Evolutionary conservation across 2,113 vertebrate genomes (phyloP), one percentile per base, ranked within the genome.

Genomic region (Nymphicus hollandicus): DNA sequence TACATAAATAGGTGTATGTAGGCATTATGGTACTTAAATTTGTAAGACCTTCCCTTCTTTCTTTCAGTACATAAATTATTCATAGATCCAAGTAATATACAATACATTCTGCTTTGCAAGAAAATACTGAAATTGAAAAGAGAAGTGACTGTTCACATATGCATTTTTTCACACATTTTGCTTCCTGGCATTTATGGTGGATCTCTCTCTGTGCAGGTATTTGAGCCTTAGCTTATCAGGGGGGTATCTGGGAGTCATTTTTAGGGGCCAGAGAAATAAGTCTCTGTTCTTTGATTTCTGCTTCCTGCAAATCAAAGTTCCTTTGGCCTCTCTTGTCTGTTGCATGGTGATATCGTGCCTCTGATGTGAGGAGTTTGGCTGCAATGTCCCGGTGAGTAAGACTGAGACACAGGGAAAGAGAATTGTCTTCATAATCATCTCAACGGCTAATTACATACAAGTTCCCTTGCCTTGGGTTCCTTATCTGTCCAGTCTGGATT

Each of bases 41-140:
- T 84, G 47, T 81, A 81, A 92, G 77, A 87, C 61, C 44, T 81
- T 43, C 55, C 73, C 76, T 78, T 58, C 80, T 71, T 96, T 92
- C 80, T 92, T 92, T 81, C 78, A 84, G 81, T 72, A 68, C 7
- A 64, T 74, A 72, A 88, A 74, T 87, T 95, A 92, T 87, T 93
- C 95, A 71, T 93, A 95, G 94, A 55, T 60, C 29, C 15, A 63
- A 81, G 86, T 64, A 81, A 95, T 33, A 79, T 33, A 60, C 33
- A 41, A 0, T 74, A 41, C 73, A 35, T 89, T 81, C 56, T 92
- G 43, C 52, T 84, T 61, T 55, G 89, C 70, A 93, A 89, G 55
- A 85, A 78, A 89, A 29, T 60, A 50, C 46, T 74, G 92, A 46
- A 50, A 78, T 78, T 87, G 72, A 55, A 81, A 44, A 88, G 80